Evolutionary conservation across 2,888 invertebrate species (phyloP).

Genomic region (Hyposoter didymator): DNA sequence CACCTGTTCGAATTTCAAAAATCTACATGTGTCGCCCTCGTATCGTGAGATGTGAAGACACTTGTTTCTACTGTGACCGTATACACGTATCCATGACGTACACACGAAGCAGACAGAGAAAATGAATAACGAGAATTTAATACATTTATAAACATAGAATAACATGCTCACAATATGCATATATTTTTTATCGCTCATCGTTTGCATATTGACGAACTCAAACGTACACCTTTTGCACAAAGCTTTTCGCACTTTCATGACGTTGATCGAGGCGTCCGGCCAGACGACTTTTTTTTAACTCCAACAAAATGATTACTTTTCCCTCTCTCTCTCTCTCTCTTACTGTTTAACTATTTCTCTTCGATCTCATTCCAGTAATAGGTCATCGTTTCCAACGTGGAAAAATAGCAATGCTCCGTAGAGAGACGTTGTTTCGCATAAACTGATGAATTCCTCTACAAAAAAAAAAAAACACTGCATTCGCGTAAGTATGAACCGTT

Average conservation of each 20-base stretch:
- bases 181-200: constrained; percentile 24
- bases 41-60: neutral
- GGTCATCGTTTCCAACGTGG: neutral
- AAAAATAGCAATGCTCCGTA: neutral
- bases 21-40: neutral
- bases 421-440: neutral
- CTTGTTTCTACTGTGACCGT: neutral
- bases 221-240: neutral
- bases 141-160: neutral
- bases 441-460: neutral
- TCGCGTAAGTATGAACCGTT: neutral
- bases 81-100: neutral
- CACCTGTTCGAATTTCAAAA: neutral
- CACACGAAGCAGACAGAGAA: neutral
- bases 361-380: constrained; percentile 14
- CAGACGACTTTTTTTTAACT: constrained; percentile 8
- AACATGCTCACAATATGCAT: neutral
- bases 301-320: constrained; percentile 12
- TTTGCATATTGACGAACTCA: constrained; percentile 41
- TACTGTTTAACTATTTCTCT: neutral
- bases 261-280: constrained; percentile 44
- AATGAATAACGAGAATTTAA: neutral
- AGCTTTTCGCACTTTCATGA: constrained; percentile 3
- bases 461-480: neutral
- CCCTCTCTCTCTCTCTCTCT: constrained; percentile 3